phyloP scores from a whole-genome alignment of 1,140 invertebrate genomes.

The Diuraphis noxia region DNA sequence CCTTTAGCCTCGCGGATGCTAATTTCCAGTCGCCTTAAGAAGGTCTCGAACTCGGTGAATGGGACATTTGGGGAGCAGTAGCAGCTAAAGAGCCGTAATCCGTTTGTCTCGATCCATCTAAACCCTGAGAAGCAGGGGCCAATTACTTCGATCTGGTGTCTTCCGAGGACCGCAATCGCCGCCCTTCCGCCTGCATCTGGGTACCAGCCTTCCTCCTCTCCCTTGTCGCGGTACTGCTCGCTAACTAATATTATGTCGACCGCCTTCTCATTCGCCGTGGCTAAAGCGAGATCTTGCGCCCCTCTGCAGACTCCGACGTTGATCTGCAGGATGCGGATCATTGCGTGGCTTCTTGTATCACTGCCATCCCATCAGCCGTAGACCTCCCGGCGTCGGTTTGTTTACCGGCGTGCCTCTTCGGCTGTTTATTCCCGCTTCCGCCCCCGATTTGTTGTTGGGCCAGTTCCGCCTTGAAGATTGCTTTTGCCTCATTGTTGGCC shows the following conservation, averaged over 20 bases:
- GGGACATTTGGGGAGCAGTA: conserved; percentile 20
- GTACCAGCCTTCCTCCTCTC: background rate
- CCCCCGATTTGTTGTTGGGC: too few relatives aligned
- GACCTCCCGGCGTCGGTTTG: too few relatives aligned
- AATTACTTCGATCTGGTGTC: background rate
- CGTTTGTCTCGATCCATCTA: background rate
- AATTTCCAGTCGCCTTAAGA: background rate
- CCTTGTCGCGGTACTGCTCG: background rate
- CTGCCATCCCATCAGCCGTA: too few relatives aligned
- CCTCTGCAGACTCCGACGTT: background rate
- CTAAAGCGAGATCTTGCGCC: background rate
- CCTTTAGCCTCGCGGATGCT: background rate
- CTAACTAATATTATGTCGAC: background rate
- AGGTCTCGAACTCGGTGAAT: background rate
- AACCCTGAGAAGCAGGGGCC: background rate
- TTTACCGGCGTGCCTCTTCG: background rate
- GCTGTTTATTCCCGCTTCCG: too few relatives aligned
- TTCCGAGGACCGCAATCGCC: background rate
- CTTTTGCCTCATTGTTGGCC: too few relatives aligned
- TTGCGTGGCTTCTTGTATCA: background rate
- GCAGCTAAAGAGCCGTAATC: background rate
- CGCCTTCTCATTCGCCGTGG: accelerated
- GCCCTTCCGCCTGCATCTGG: background rate
- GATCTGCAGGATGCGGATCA: background rate
- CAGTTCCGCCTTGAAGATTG: too few relatives aligned